These are phyloP conservation scores for Ptilonorhynchus violaceus DNA, from an alignment of 2,113 vertebrate genomes.

Conservation along the genomic window DNA sequence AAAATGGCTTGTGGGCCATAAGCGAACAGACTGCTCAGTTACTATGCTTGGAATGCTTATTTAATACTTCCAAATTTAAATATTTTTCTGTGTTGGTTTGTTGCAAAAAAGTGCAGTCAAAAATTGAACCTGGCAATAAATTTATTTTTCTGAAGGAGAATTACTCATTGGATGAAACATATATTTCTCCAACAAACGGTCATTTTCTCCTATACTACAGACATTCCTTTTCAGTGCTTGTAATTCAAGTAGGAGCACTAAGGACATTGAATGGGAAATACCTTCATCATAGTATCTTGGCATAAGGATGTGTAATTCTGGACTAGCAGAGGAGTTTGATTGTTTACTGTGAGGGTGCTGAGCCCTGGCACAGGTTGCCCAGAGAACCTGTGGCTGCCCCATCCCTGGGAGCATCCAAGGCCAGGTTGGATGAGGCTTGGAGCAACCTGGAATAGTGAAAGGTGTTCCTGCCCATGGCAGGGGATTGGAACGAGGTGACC, in stretches of 20 bases:
- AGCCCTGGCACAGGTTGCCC: background rate
- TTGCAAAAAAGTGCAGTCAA: background rate
- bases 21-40: conserved; percentile 36
- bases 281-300: background rate
- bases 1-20: conserved; percentile 24
- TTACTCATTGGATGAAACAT: background rate
- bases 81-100: conserved; percentile 17
- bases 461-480: background rate
- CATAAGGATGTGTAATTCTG: background rate
- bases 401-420: background rate
- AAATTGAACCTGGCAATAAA: background rate
- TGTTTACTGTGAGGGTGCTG: rapidly evolving
- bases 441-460: rapidly evolving
- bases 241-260: background rate
- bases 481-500: background rate
- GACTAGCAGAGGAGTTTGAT: background rate
- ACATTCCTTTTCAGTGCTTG: background rate
- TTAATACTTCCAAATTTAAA: conserved; percentile 42
- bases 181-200: background rate
- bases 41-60: conserved; percentile 33
- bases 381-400: background rate
- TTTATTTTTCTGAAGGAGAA: background rate
- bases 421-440: background rate
- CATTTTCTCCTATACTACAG: background rate
- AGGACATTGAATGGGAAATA: background rate